A percentile compares a stretch with the other conserved stretches of the same genome.
phyloP scores from a whole-genome alignment of 2,113 vertebrate genomes.

The Thalassarche chlororhynchos region DNA sequence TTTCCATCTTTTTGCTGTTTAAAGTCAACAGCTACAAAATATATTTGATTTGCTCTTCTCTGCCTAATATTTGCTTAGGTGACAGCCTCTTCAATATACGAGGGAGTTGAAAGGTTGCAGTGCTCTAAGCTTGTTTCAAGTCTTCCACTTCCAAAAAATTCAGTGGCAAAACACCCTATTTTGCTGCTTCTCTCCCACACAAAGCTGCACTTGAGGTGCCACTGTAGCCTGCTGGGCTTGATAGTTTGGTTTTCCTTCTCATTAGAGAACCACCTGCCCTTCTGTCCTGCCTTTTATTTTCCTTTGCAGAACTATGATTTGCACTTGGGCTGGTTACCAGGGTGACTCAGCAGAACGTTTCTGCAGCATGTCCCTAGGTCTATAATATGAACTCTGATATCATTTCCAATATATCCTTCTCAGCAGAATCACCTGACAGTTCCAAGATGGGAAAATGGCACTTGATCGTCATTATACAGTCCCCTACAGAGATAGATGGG shows the following conservation, averaged over 20 bases:
- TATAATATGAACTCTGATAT: not conserved
- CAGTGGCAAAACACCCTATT: not conserved
- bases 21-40: not conserved
- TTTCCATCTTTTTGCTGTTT: not conserved
- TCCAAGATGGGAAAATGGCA: not conserved
- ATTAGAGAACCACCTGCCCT: not conserved
- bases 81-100: not conserved
- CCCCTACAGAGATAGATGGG: not conserved
- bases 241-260: not conserved
- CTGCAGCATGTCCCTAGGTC: not conserved
- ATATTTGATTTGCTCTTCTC: not conserved
- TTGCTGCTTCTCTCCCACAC: not conserved
- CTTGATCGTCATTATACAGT: not conserved
- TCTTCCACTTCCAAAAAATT: not conserved
- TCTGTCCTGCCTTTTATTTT: not conserved
- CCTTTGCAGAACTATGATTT: not conserved
- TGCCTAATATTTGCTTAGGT: not conserved
- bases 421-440: not conserved
- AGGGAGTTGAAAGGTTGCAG: not conserved
- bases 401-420: not conserved
- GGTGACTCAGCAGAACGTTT: slow-evolving; percentile 7
- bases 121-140: not conserved
- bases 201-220: not conserved
- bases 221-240: not conserved
- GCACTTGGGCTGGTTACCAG: not conserved